Conservation (phyloP, 2,113 vertebrate species). For the Carassius carassius region DNA sequence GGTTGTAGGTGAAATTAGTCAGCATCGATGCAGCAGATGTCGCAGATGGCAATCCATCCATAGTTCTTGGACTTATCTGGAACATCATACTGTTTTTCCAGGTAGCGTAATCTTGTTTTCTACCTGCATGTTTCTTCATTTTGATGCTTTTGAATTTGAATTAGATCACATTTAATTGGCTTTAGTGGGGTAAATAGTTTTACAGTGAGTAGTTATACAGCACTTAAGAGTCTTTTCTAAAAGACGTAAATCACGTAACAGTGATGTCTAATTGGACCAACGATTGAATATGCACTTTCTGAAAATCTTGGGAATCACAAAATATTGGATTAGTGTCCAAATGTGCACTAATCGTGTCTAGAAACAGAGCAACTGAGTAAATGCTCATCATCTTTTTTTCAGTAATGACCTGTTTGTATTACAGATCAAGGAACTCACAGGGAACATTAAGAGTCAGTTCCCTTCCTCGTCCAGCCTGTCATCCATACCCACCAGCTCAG, state of each 20-base stretch:
- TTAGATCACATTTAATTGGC: not conserved
- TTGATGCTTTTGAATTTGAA: not conserved
- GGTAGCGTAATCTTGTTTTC: constrained; percentile 71
- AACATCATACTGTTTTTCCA: constrained; percentile 98
- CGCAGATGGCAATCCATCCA: constrained; percentile 91
- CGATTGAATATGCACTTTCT: not conserved
- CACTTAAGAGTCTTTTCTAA: not conserved
- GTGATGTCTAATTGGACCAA: not conserved
- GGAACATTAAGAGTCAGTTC: constrained; percentile 89
- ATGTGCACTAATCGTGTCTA: not conserved
- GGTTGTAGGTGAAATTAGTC: constrained; percentile 88
- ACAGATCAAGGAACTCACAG: constrained; percentile 96
- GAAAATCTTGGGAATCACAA: not conserved
- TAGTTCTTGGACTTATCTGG: constrained; percentile 95
- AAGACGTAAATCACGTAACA: too few relatives aligned
- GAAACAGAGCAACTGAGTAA: not conserved
- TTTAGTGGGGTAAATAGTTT: not conserved
- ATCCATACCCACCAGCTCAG: constrained; percentile 86
- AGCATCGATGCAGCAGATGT: constrained; percentile 94
- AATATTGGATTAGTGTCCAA: not conserved
- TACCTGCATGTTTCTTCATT: not conserved
- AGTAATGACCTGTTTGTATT: constrained; percentile 45
- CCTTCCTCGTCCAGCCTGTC: constrained; percentile 91
- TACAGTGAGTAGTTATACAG: too few relatives aligned
- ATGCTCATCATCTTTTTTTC: not conserved